phyloP scores from a whole-genome alignment of 2,888 invertebrate genomes.

The Patella depressa region DNA sequence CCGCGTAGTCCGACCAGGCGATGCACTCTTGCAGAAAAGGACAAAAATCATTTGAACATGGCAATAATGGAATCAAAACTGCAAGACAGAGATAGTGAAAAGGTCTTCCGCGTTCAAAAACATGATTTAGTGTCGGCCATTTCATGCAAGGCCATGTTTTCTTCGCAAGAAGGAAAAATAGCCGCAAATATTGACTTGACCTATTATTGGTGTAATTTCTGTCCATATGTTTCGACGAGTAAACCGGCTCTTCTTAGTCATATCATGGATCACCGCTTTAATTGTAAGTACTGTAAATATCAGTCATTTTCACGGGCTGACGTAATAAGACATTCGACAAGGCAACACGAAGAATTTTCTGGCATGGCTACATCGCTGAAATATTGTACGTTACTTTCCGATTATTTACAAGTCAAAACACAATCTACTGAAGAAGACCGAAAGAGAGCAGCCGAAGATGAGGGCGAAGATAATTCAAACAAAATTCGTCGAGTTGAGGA shows the following conservation, averaged over 20 bases:
- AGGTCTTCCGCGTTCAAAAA: conserved; percentile 40
- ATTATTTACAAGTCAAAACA: conserved; percentile 42
- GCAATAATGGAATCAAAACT: conserved; percentile 50
- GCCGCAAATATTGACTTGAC: conserved; percentile 49
- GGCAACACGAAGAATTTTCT: conserved; percentile 48
- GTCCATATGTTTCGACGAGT: conserved; percentile 49
- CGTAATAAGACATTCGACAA: conserved; percentile 52
- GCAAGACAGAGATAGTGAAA: conserved; percentile 37
- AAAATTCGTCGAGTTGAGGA: conserved; percentile 11
- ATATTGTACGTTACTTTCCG: conserved; percentile 55
- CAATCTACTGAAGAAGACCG: conserved; percentile 19
- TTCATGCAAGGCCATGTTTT: conserved; percentile 45
- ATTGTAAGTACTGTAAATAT: conserved; percentile 57
- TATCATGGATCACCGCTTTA: conserved; percentile 58
- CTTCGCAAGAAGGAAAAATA: conserved; percentile 41
- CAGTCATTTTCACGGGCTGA: conserved; percentile 60
- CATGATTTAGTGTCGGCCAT: conserved; percentile 59
- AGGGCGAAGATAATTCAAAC: not conserved
- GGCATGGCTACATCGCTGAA: conserved; percentile 45
- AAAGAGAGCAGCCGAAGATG: conserved; percentile 25
- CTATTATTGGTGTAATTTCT: conserved; percentile 63
- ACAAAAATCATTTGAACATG: conserved; percentile 40
- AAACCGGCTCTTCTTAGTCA: conserved; percentile 51
- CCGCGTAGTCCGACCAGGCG: conserved; percentile 46
- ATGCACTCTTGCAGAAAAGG: conserved; percentile 43